Conservation (phyloP, 2,113 vertebrate species). For the Lasiurus cinereus region DNA sequence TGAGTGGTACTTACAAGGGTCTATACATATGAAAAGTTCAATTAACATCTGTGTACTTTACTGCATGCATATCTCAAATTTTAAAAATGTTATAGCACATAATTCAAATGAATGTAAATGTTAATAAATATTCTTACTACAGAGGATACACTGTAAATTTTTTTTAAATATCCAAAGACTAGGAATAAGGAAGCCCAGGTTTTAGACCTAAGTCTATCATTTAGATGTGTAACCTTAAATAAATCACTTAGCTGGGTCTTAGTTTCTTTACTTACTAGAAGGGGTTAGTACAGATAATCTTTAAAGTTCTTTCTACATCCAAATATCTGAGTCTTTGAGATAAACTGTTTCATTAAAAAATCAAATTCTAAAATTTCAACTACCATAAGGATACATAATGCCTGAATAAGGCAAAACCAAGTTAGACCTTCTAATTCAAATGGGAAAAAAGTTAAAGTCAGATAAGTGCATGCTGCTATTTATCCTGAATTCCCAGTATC, state of each 20-base stretch:
- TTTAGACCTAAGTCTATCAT: background rate
- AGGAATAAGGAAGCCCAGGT: background rate
- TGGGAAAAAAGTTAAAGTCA: slow-evolving; percentile 48
- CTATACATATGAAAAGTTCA: slow-evolving; percentile 34
- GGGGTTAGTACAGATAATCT: slow-evolving; percentile 43
- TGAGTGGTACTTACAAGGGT: background rate
- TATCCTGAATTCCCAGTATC: slow-evolving; percentile 59
- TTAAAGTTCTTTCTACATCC: slow-evolving; percentile 28
- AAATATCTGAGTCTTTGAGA: slow-evolving; percentile 50
- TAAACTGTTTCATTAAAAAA: slow-evolving; percentile 55
- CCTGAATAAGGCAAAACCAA: slow-evolving; percentile 55
- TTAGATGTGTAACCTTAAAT: slow-evolving; percentile 41
- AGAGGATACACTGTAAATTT: background rate
- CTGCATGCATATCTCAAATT: background rate
- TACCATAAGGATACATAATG: slow-evolving; percentile 39
- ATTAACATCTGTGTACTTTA: slow-evolving; percentile 45
- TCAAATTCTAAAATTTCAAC: slow-evolving; percentile 61
- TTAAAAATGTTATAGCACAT: background rate
- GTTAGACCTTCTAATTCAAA: slow-evolving; percentile 52
- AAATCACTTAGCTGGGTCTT: slow-evolving; percentile 34
- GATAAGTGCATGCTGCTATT: slow-evolving; percentile 52
- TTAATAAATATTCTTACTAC: background rate
- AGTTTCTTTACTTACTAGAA: slow-evolving; percentile 15
- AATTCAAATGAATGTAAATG: background rate
- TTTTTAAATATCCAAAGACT: slow-evolving; percentile 18